phyloP scores from a whole-genome alignment of 2,888 invertebrate genomes.

The Punctoribates punctum region DNA sequence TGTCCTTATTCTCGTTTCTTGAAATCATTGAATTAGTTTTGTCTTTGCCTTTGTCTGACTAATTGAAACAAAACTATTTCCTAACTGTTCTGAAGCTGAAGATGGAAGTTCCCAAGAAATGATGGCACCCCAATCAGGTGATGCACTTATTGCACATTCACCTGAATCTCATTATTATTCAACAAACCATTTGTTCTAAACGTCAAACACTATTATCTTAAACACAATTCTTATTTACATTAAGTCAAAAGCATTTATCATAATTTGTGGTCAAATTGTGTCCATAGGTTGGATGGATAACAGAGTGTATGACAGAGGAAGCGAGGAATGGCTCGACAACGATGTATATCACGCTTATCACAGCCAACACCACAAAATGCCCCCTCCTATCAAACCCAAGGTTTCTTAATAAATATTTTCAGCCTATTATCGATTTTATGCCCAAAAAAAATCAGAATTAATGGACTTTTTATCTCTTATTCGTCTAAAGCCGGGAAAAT shows the following conservation, averaged over 20 bases:
- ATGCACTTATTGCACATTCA: conserved; percentile 40
- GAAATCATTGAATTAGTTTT: not conserved
- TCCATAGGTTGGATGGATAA: conserved; percentile 53
- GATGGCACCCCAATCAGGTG: conserved; percentile 49
- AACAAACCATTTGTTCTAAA: not conserved
- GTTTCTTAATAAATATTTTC: conserved; percentile 24
- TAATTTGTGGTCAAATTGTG: not conserved
- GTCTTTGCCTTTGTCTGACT: not conserved
- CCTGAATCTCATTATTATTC: not conserved
- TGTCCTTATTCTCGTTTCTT: not conserved
- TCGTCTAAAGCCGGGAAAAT: conserved; percentile 71
- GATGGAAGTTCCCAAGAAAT: conserved; percentile 49
- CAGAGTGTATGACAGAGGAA: conserved; percentile 50
- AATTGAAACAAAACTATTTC: not conserved
- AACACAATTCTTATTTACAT: not conserved
- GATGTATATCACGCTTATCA: conserved; percentile 62
- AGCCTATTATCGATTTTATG: not conserved
- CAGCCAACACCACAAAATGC: conserved; percentile 53
- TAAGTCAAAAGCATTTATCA: too few relatives aligned
- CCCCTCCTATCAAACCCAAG: conserved; percentile 61
- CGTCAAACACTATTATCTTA: not conserved
- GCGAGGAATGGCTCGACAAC: conserved; percentile 52
- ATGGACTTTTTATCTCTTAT: not conserved
- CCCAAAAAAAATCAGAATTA: not conserved
- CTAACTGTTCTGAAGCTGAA: conserved; percentile 46